Conservation (phyloP, 2,113 vertebrate species). For the Emydocephalus ijimae region DNA sequence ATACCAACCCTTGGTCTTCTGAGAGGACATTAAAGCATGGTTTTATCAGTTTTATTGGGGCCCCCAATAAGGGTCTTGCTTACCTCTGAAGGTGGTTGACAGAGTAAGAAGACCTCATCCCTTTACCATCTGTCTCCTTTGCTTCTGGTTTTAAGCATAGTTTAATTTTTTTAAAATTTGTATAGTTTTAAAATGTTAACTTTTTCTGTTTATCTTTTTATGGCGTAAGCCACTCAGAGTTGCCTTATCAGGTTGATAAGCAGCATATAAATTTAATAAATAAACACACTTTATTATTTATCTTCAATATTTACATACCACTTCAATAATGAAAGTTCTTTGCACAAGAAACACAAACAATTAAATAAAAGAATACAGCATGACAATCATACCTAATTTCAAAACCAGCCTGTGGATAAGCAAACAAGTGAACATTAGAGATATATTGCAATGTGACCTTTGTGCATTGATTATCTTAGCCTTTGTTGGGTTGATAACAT, state of each 20-base stretch:
- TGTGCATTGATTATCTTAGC: accelerated
- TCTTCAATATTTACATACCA: not conserved
- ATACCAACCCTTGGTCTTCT: not conserved
- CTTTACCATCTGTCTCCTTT: not conserved
- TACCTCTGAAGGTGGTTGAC: not conserved
- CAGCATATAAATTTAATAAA: not conserved
- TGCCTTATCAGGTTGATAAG: not conserved
- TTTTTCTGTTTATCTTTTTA: not conserved
- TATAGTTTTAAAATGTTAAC: not conserved
- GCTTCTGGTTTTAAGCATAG: not conserved
- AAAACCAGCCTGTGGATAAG: not conserved
- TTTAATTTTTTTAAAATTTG: not conserved
- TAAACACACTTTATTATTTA: not conserved
- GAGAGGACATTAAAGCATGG: not conserved
- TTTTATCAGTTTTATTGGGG: not conserved
- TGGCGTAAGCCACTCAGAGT: not conserved
- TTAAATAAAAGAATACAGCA: not conserved
- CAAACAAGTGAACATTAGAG: accelerated
- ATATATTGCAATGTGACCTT: accelerated
- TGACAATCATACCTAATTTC: not conserved
- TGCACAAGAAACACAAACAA: not conserved
- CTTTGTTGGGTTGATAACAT: not conserved
- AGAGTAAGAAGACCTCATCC: not conserved
- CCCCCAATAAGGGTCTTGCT: not conserved
- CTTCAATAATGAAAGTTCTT: not conserved